A percentile compares a stretch with the other conserved stretches of the same genome.
Conservation (phyloP, 2,113 vertebrate genomes). For the Tyto alba region DNA sequence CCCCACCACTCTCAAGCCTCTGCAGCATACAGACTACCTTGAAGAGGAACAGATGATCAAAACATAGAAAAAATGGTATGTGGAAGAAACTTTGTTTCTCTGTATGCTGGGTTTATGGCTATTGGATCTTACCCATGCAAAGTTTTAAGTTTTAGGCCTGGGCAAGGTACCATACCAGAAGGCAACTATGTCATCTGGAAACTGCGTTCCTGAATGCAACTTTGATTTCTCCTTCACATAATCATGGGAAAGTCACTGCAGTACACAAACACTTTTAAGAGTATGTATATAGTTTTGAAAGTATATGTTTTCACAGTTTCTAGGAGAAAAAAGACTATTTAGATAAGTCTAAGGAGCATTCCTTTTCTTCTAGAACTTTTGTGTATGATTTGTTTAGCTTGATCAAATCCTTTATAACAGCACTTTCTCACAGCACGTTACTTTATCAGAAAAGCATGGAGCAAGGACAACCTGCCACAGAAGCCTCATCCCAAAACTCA, state of each 20-base stretch:
- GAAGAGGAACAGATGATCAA: not conserved
- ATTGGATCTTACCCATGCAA: not conserved
- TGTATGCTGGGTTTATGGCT: not conserved
- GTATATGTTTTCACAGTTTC: not conserved
- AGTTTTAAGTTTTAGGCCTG: not conserved
- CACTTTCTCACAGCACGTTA: not conserved
- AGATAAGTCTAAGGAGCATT: not conserved
- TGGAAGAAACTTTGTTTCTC: not conserved
- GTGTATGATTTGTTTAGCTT: not conserved
- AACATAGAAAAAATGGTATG: not conserved
- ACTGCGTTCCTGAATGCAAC: not conserved
- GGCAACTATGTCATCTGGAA: not conserved
- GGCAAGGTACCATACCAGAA: not conserved
- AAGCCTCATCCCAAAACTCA: not conserved
- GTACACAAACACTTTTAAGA: not conserved
- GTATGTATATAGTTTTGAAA: not conserved
- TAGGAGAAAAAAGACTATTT: not conserved
- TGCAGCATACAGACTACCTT: not conserved
- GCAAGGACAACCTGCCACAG: not conserved
- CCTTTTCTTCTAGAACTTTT: not conserved
- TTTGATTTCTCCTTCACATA: not conserved
- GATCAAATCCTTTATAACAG: not conserved
- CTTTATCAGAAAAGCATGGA: not conserved
- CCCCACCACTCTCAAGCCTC: not conserved
- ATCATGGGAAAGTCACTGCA: not conserved